Base-by-base conservation (phyloP, 2,113 vertebrate species). In the Boleophthalmus pectinirostris region DNA sequence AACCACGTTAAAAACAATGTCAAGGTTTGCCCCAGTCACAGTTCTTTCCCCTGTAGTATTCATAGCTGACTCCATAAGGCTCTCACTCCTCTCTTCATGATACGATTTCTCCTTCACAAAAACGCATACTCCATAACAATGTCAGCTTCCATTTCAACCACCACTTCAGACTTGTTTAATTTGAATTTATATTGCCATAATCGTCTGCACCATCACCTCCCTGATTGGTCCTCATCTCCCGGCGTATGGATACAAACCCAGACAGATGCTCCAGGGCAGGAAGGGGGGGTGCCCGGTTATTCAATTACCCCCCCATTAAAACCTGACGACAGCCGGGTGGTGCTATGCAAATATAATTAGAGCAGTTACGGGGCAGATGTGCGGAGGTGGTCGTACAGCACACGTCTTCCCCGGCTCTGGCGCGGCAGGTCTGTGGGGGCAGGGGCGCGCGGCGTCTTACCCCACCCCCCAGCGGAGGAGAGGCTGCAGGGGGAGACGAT, bases 311-410 rank as follows among this genome's bases (percentile, higher is more conserved):
- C 61, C 81, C 81, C 70, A 87, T 86, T 88, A 80, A 69, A 90
- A 87, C 67, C 45, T 80, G 77, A 81, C 76, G 66, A 66, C 57
- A 1, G 56, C 70, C 67, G 53, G 73, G 78, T 10, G 77, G 73
- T 70, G 66, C 75, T 87, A 87, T 89, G 89, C 87, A 87, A 92
- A 92, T 92, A 92, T 90, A 88, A 90, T 90, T 90, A 90, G 73
- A 77, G 76, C 81, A 86, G 86, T 92, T 90, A 87, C 84, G 82
- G 64, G 10, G 85, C 73, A 69, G 68, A 77, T 60, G 61, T 53
- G 57, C 46, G 60, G 3, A 49, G 29, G 69, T 33, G 45, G 25
- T 38, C 21, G 46, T 14, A 47, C 3, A 47, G 46, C 38, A 10
- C 8, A 43, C 38, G 7, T 43, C 7, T 43, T 43, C 38, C 10